Conservation (phyloP, 2,113 vertebrate genomes). For the Arothron firmamentum region DNA sequence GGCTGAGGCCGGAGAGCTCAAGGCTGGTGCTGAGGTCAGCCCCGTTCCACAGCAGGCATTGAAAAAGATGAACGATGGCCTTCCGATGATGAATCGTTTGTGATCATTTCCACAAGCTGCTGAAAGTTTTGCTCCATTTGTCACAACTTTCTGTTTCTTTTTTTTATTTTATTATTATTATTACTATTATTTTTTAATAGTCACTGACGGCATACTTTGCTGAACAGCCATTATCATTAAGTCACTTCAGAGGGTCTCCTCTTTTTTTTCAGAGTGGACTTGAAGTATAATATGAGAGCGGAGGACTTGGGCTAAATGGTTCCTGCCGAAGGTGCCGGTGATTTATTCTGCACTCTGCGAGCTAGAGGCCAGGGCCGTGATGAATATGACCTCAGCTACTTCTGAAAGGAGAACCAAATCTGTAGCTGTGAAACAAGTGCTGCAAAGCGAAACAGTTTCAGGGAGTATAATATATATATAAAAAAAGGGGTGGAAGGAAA, state of each 20-base stretch:
- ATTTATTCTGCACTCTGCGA: constrained; percentile 52
- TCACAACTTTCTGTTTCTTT: constrained; percentile 5
- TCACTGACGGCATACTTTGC: constrained; percentile 29
- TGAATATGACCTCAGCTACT: constrained; percentile 55
- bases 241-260: constrained; percentile 25
- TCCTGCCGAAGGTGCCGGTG: constrained; percentile 41
- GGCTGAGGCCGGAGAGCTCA: constrained; percentile 10
- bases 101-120: constrained; percentile 26
- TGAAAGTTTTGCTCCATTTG: constrained; percentile 17
- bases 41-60: constrained; percentile 12
- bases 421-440: constrained; percentile 52
- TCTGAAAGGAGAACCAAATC: constrained; percentile 55
- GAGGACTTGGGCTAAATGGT: constrained; percentile 38
- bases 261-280: constrained; percentile 22
- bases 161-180: constrained; percentile 22
- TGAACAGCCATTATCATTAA: constrained; percentile 39
- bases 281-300: constrained; percentile 47
- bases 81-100: constrained; percentile 22
- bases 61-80: constrained; percentile 31
- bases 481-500: constrained; percentile 24
- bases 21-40: constrained; percentile 27
- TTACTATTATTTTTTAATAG: constrained; percentile 28
- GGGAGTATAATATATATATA: constrained; percentile 17
- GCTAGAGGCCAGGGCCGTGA: constrained; percentile 46
- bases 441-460: constrained; percentile 56